A percentile compares a stretch with the other conserved stretches of the same genome.
phyloP scores from a whole-genome alignment of 2,888 invertebrate species.

The Drosophila lacicola region DNA sequence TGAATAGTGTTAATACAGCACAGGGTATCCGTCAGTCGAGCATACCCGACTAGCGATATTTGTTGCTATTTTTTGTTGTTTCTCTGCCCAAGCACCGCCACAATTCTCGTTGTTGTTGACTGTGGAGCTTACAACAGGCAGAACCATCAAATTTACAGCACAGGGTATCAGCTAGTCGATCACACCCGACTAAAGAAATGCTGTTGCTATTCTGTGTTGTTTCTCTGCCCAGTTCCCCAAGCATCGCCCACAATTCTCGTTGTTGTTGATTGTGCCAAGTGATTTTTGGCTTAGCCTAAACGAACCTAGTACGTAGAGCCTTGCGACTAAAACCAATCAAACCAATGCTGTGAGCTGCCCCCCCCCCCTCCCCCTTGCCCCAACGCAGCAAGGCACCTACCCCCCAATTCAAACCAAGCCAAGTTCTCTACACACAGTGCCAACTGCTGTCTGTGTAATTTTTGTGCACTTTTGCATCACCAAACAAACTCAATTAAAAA shows the following conservation, averaged over 20 bases:
- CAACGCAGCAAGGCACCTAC: neutral
- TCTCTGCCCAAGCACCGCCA: neutral
- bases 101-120: conserved; percentile 42
- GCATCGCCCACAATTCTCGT: conserved; percentile 9
- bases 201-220: neutral
- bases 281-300: conserved; percentile 67
- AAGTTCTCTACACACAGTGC: conserved; percentile 5
- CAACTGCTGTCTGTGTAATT: conserved; percentile 68
- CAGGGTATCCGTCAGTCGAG: no score
- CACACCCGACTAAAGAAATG: no score
- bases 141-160: no score
- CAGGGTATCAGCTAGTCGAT: no score
- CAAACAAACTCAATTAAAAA: conserved; percentile 80
- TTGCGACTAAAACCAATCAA: conserved; percentile 70
- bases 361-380: neutral
- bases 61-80: neutral
- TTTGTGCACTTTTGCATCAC: conserved; percentile 79
- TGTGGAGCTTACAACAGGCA: conserved; percentile 16
- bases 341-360: conserved; percentile 53
- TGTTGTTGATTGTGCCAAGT: conserved; percentile 64
- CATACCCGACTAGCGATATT: no score
- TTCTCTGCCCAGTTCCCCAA: neutral
- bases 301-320: conserved; percentile 30
- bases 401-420: neutral
- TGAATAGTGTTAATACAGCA: no score